phyloP scores from a whole-genome alignment of 2,888 invertebrate genomes.

The Cheilosia impressa region DNA sequence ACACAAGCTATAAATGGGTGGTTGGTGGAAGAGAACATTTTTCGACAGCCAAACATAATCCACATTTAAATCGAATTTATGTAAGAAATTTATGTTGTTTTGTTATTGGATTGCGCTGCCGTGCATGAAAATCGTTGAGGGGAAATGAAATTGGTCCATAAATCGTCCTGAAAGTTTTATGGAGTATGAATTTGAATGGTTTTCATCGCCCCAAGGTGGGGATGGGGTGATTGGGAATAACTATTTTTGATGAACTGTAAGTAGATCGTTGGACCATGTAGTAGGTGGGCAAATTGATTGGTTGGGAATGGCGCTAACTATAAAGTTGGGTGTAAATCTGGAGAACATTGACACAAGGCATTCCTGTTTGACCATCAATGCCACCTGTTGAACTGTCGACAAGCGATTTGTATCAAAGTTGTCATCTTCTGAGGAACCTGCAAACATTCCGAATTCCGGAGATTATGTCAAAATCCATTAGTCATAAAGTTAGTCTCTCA shows the following conservation, averaged over 20 bases:
- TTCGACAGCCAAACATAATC: conserved; percentile 50
- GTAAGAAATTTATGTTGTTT: conserved; percentile 51
- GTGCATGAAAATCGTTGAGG: neutral
- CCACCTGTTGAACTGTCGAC: too few relatives aligned
- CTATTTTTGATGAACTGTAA: neutral
- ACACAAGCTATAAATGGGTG: conserved; percentile 66
- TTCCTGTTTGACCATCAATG: too few relatives aligned
- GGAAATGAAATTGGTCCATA: conserved; percentile 21
- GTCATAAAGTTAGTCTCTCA: too few relatives aligned
- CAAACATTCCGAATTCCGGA: too few relatives aligned
- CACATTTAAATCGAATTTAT: conserved; percentile 71
- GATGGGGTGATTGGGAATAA: neutral
- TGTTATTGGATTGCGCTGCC: conserved; percentile 48
- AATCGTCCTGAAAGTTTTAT: conserved; percentile 65
- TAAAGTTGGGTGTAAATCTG: too few relatives aligned
- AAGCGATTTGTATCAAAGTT: too few relatives aligned
- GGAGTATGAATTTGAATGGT: conserved; percentile 50
- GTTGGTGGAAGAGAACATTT: conserved; percentile 26
- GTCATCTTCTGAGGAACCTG: too few relatives aligned
- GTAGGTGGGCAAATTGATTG: too few relatives aligned
- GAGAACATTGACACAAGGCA: too few relatives aligned
- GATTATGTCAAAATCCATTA: too few relatives aligned
- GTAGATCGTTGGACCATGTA: neutral
- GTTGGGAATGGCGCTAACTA: too few relatives aligned
- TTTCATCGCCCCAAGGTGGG: conserved; percentile 33